Evolutionary conservation across 2,797 vertebrate genomes (phyloP), one percentile per base, ranked within the genome.

Genomic region (Tympanoctomys barrerae): DNA sequence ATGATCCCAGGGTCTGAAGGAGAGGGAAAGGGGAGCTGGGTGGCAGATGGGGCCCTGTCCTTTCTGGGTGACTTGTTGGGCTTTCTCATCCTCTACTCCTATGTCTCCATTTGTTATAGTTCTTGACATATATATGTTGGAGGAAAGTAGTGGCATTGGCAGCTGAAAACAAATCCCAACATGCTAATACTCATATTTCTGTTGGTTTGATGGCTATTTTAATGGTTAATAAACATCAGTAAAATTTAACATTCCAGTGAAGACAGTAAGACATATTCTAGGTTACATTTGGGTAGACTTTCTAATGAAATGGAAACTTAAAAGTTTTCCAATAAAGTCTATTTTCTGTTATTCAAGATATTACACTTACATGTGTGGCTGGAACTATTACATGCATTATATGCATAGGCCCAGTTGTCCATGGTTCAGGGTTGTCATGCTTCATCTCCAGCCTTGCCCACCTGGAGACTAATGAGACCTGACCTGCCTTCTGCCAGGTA

Each of bases 251-350:
- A n/a, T 16, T 46, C 39, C 22, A 46, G 21, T 62, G 36, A 54
- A 91, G 79, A 42, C 33, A 57, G 59, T 28, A 36, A 46, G 77
- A 71, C 5, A 19, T 7, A 84, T 26, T 57, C 77, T 16, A 36
- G 73, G 28, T 24, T n/a, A 36, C 36, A 80, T 85, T n/a, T 91
- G 68, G 12, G 42, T 54, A 7, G 33, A 82, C 68, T 93, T 79
- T 77, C 86, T 8, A 39, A 75, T 6, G 62, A 66, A 88, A 66
- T n/a, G 39, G 46, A 49, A 79, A 91, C 28, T 61, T 71, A 22
- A 73, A 80, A 18, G 19, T 19, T 77, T 90, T 79, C 49, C 73
- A 36, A 3, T 59, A 21, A n/a, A 57, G 46, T 49, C 36, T 28
- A 1, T 61, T 88, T 85, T 64, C 11, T 59, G 22, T 59, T 52